Evolutionary conservation across 53 echinoderm and acorn worm species (phyloP).

Genomic region (Zoroaster sp.): DNA sequence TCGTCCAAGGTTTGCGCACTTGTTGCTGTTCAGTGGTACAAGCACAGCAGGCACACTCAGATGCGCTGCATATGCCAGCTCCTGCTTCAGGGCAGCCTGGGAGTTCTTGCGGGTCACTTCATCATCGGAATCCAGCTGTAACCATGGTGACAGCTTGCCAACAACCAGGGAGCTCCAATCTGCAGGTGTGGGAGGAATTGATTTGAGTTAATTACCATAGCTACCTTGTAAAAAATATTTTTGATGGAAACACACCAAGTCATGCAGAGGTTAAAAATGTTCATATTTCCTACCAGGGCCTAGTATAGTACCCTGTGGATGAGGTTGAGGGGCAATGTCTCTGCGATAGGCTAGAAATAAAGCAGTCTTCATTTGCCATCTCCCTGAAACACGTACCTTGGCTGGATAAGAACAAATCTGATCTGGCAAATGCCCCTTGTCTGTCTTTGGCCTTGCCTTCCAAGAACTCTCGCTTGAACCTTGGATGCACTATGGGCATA

Average conservation of each 20-base stretch:
- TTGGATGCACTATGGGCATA: conserved; percentile 93
- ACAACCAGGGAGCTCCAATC: conserved; percentile 99
- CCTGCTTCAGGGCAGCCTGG: conserved; percentile 87
- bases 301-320: too few relatives aligned
- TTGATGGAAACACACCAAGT: too few relatives aligned
- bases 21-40: conserved; percentile 72
- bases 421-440: conserved; percentile 92
- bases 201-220: too few relatives aligned
- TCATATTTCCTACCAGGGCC: too few relatives aligned
- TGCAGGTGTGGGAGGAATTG: background rate
- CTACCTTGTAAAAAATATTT: too few relatives aligned
- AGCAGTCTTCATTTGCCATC: too few relatives aligned
- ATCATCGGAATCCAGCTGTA: conserved; percentile 86
- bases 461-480: conserved; percentile 93
- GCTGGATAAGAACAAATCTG: conserved; percentile 91
- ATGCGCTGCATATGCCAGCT: conserved; percentile 91
- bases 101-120: conserved; percentile 87
- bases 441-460: conserved; percentile 97
- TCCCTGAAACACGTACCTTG: conserved; percentile 67
- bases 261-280: too few relatives aligned
- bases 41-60: conserved; percentile 94
- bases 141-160: conserved; percentile 91
- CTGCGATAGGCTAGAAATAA: too few relatives aligned
- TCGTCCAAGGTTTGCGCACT: conserved; percentile 89
- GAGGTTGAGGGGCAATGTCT: too few relatives aligned